A percentile compares a stretch with the other conserved stretches of the same genome.
Evolutionary conservation across 1,140 invertebrate species (phyloP).

Genomic region (Hycleus phaleratus): DNA sequence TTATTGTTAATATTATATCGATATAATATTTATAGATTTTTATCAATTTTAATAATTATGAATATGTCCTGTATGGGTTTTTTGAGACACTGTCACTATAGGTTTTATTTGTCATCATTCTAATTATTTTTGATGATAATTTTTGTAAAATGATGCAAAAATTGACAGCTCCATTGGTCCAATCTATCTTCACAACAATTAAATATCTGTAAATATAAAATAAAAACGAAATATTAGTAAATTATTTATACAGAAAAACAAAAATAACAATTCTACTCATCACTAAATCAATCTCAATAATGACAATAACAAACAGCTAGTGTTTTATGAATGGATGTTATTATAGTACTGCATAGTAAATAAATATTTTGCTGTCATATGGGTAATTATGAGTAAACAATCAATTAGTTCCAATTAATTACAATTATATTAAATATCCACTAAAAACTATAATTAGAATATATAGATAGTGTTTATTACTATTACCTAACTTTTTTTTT

Average conservation of each 20-base stretch:
- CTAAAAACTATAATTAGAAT: constrained; percentile 2
- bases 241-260: background rate
- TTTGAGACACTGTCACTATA: constrained; percentile 16
- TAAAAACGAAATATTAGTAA: background rate
- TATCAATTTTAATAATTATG: constrained; percentile 13
- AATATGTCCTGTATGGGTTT: constrained; percentile 28
- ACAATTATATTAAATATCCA: background rate
- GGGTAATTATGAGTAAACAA: constrained; percentile 7
- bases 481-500: constrained; percentile 23
- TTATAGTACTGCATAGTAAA: constrained; percentile 35
- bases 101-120: constrained; percentile 9
- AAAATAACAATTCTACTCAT: background rate
- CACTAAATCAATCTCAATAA: background rate
- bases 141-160: constrained; percentile 10
- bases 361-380: constrained; percentile 28
- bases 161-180: background rate
- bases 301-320: constrained; percentile 25
- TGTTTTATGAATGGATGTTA: constrained; percentile 35
- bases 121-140: constrained; percentile 9
- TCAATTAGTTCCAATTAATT: constrained; percentile 3
- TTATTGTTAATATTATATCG: background rate
- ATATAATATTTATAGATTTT: background rate
- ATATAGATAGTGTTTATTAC: constrained; percentile 4
- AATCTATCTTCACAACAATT: background rate
- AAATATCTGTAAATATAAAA: background rate